Evolutionary conservation across 1,140 invertebrate genomes (phyloP), one percentile per base, ranked within the genome.

Genomic region (Triops cancriformis): DNA sequence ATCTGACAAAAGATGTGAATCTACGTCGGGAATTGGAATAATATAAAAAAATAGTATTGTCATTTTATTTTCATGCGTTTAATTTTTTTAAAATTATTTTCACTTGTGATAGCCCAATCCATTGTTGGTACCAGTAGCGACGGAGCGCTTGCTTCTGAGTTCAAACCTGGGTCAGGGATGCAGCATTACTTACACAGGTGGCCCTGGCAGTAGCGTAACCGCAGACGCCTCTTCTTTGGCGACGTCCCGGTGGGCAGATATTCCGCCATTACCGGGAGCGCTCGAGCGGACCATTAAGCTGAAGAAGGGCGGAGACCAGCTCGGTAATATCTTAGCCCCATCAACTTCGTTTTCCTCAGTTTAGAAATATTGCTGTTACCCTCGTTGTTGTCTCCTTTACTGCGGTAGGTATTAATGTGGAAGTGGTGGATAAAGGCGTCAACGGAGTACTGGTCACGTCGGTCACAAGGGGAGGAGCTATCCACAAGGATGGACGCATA

Each of bases 391-490:
- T 79, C 26, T 41, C 74, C 43, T 43, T 72, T 73, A 77, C 74
- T 80, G 27, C 81, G 26, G 1, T 79, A 89, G 89, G 89, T 77
- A 76, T 90, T 12, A 86, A 83, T 14, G 84, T 90, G 6, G 88
- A 89, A 76, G 84, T 87, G 42, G 85, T 86, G 11, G 89, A 90
- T 76, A 88, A 88, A 79, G 89, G 89, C 18, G 82, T 88, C 9
- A 91, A 91, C 84, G 91, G 91, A 7, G 88, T 90, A 80, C 81
- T 89, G 11, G 87, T 92, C 12, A 88, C 86, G 73, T 85, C 85
- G 41, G 83, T 91, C 12, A 83, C 84, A 26, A 81, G 83, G 72
- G 85, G 83, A 77, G 89, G 90, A 73, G 87, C 89, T 18, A 83
- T 90, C 23, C 84, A 82, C 14, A 84, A 85, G 79, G 90, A 92